Evolutionary conservation across 2,888 invertebrate species (phyloP), one percentile per base, ranked within the genome.

Genomic region (Andrena fulva): DNA sequence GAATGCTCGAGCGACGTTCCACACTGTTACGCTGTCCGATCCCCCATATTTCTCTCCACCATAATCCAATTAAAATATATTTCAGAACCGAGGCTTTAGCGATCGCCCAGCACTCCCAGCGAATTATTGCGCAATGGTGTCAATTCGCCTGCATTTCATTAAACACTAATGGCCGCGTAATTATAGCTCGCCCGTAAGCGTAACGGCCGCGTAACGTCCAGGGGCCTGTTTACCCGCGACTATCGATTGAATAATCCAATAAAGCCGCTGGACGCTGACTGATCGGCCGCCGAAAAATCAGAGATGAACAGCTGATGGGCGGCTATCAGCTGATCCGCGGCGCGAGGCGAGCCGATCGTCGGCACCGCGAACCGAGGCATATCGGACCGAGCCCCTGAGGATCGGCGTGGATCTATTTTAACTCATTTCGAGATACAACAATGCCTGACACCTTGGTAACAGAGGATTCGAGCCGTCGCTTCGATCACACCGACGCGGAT

Each of bases 71-170:
- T 1, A 20, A 52, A 52, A 52, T 7, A 20, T 52, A 52, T n/a
- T 52, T 20, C 52, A 20, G 20, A 20, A 52, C 20, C 50, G 33
- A 29, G 33, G 50, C 29, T 56, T 50, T 24, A 77, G 66, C 31
- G n/a, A 20, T 66, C 35, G 52, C 24, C 62, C 33, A 8, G 16
- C 33, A 1, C 78, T 69, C 60, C 70, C 10, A 42, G n/a, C 48
- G 6, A 67, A 62, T 80, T 48, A 80, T 80, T 68, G 67, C 80
- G 35, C 81, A 80, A 80, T 56, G 48, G 8, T 27, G 52, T 33
- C 71, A 60, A 72, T 80, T 71, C 72, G 35, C 29, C 27, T 54
- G 48, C 29, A 71, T 72, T 80, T 80, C 72, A 68, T 80, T 80
- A 70, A 71, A 80, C 80, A 6, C 62, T 79, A 67, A 80, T 62